Conservation (phyloP, 2,113 vertebrate species). For the Gallinago paraguaiae region DNA sequence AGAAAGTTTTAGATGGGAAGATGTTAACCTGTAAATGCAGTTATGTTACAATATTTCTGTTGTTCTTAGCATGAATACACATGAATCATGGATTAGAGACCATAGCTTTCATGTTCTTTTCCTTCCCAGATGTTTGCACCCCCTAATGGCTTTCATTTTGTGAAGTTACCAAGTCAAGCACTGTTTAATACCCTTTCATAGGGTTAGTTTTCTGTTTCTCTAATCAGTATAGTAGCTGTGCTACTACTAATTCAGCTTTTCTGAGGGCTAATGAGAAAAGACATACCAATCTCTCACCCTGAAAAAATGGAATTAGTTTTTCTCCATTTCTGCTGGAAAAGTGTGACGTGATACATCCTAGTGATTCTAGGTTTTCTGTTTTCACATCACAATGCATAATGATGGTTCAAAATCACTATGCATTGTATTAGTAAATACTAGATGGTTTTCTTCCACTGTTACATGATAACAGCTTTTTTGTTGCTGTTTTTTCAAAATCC, state of each 20-base stretch:
- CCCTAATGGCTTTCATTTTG: background rate
- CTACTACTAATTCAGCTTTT: background rate
- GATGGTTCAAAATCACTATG: background rate
- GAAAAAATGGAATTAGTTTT: background rate
- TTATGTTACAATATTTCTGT: background rate
- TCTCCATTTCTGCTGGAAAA: background rate
- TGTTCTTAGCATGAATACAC: background rate
- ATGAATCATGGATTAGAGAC: background rate
- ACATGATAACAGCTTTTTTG: background rate
- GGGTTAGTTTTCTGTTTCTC: background rate
- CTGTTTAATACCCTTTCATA: background rate
- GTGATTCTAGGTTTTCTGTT: background rate
- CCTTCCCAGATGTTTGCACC: background rate
- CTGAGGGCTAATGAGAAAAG: background rate
- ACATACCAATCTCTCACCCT: background rate
- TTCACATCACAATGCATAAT: too few relatives aligned
- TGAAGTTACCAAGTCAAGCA: background rate
- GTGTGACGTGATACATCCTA: background rate
- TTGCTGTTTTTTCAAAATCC: background rate
- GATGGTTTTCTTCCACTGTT: background rate
- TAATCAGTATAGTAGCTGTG: background rate
- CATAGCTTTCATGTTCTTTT: background rate
- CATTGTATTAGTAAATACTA: background rate
- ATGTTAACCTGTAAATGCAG: background rate
- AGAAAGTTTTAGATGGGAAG: background rate